Evolutionary conservation across 2,797 vertebrate genomes (phyloP).

Genomic region (Ispidina lecontei): DNA sequence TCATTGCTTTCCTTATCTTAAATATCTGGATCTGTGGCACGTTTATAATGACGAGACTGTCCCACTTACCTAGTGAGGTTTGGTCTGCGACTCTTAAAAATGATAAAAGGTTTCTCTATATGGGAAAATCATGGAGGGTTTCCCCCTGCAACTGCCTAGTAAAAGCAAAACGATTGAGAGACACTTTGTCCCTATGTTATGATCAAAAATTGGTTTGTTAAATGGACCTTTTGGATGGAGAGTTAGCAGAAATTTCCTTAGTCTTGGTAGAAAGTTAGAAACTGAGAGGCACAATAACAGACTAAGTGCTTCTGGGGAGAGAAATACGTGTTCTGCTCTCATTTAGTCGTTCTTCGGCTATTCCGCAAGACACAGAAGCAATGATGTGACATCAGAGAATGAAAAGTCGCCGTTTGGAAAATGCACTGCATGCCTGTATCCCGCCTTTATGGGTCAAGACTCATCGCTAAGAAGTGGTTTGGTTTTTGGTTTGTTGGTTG

Average conservation of each 20-base stretch:
- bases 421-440: rapidly evolving
- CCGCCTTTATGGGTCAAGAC: background rate
- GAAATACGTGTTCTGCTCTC: background rate
- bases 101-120: background rate
- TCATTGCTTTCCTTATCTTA: background rate
- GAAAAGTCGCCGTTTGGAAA: background rate
- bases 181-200: background rate
- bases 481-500: too few species aligned
- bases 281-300: background rate
- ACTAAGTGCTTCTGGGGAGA: background rate
- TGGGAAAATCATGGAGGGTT: background rate
- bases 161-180: background rate
- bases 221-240: background rate
- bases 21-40: background rate
- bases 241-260: background rate
- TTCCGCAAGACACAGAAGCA: background rate
- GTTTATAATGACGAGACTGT: background rate
- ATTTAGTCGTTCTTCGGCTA: background rate
- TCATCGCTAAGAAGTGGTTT: background rate
- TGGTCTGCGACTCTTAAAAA: background rate
- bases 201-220: background rate
- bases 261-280: background rate
- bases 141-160: background rate
- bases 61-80: background rate
- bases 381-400: background rate